These are phyloP conservation scores for Lerista edwardsae DNA, from an alignment of 2,797 vertebrate species.

Conservation along the genomic window DNA sequence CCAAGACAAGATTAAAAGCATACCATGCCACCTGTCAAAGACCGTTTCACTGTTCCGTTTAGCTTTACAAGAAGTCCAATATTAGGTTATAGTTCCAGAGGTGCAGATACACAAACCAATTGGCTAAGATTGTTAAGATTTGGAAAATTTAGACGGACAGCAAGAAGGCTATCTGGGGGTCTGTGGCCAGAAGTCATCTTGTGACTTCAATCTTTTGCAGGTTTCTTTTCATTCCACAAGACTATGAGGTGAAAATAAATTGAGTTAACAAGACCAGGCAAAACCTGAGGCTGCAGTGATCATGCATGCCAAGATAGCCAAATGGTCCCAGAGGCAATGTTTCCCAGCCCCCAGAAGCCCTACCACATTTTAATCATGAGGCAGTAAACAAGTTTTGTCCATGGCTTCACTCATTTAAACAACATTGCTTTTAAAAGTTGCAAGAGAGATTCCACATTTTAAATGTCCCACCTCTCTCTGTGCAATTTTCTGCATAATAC, in stretches of 20 bases:
- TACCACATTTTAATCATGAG: neutral
- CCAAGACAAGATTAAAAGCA: slow-evolving; percentile 23
- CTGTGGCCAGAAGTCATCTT: neutral
- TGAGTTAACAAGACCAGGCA: neutral
- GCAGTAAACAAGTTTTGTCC: neutral
- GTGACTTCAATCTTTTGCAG: neutral
- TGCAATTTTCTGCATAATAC: no score
- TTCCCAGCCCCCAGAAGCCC: neutral
- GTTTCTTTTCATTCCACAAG: neutral
- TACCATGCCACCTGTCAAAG: neutral
- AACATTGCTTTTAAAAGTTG: neutral
- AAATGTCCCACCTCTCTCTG: neutral
- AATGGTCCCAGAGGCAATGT: neutral
- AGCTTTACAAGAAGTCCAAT: neutral
- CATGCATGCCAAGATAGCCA: neutral
- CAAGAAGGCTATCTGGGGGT: neutral
- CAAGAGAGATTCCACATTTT: neutral
- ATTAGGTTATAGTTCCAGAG: neutral
- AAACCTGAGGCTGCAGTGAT: neutral
- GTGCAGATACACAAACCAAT: neutral
- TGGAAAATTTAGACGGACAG: neutral
- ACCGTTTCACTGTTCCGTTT: neutral
- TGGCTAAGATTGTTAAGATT: neutral
- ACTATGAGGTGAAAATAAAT: neutral
- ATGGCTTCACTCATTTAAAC: neutral